Evolutionary conservation across 1,140 invertebrate species (phyloP).

Genomic region (Drosophila dunni): DNA sequence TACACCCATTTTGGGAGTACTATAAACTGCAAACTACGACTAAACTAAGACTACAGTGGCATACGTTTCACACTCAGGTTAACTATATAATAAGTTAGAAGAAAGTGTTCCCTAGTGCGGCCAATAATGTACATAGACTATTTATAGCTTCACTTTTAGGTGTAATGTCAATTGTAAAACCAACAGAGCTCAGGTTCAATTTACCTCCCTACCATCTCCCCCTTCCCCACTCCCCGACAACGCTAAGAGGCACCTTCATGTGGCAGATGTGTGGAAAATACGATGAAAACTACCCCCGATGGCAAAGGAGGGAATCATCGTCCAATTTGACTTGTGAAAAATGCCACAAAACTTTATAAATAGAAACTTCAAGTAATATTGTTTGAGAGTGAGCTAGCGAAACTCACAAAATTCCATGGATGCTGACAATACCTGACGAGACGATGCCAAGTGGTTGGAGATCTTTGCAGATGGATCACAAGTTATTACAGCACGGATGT

Average conservation of each 20-base stretch:
- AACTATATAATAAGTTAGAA: slow-evolving; percentile 31
- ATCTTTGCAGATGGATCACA: slow-evolving; percentile 9
- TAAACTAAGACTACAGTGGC: not conserved
- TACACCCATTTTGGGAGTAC: not conserved
- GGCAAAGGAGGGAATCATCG: slow-evolving; percentile 43
- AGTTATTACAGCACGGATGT: slow-evolving; percentile 50
- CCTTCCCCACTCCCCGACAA: not conserved
- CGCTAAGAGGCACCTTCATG: not conserved
- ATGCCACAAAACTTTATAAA: slow-evolving; percentile 59
- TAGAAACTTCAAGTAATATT: slow-evolving; percentile 55
- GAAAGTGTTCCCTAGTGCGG: slow-evolving; percentile 37
- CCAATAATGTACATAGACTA: slow-evolving; percentile 26
- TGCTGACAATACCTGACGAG: slow-evolving; percentile 49
- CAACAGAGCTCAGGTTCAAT: slow-evolving; percentile 66
- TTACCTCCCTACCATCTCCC: slow-evolving; percentile 35
- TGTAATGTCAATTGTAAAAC: slow-evolving; percentile 65
- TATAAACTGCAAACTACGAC: not conserved
- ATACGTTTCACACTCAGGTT: not conserved
- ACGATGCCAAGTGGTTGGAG: slow-evolving; percentile 29
- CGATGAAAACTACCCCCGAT: slow-evolving; percentile 65
- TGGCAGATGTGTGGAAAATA: slow-evolving; percentile 53
- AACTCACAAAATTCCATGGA: slow-evolving; percentile 46
- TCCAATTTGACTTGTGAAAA: slow-evolving; percentile 70
- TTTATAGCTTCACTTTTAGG: slow-evolving; percentile 46
- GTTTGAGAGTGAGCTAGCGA: slow-evolving; percentile 22